Evolutionary conservation across 2,888 invertebrate genomes (phyloP), one percentile per base, ranked within the genome.

Genomic region (Sphaerophoria rueppellii): DNA sequence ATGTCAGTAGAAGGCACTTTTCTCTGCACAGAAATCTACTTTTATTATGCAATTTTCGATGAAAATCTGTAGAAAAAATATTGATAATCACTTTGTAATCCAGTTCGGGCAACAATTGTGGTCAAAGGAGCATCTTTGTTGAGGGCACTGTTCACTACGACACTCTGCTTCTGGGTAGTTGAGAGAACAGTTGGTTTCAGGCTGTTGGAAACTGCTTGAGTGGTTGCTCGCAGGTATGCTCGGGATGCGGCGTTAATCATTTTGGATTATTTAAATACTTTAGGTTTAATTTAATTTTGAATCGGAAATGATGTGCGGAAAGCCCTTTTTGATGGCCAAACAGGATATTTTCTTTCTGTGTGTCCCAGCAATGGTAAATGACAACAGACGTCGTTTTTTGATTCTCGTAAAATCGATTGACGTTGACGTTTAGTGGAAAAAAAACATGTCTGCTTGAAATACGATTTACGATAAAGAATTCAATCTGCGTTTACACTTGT

Each of bases 121-220:
- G 94, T 94, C 87, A 93, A 93, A 82, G 95, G 94, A 67, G 94
- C 93, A 50, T 93, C 91, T 88, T 93, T 93, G 52, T 92, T 89
- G 71, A 91, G 87, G 69, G 91, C 88, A 74, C 43, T 74, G 71
- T 71, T 67, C 14, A 93, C 91, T 87, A 92, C 87, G 86, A 93
- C 92, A 87, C 94, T 93, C 79, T 93, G 92, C 82, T 94, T 91
- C 82, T 92, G 91, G 71, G 93, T 91, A 61, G 92, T 90, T 67
- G 93, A 93, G 50, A 93, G 91, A 40, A 93, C 92, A 12, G 93
- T 91, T 32, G 95, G 94, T 89, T 94, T 94, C 24, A 95, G 89
- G 77, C 95, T 94, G 89, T 94, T 94, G 82, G 95, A 93, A 40
- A 96, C 94, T 70, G 94, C 95, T 89, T 94, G 94, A 80, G 94